A percentile compares a stretch with the other conserved stretches of the same genome.
Conservation (phyloP, 2,888 invertebrate species). For the Diploptera punctata region DNA sequence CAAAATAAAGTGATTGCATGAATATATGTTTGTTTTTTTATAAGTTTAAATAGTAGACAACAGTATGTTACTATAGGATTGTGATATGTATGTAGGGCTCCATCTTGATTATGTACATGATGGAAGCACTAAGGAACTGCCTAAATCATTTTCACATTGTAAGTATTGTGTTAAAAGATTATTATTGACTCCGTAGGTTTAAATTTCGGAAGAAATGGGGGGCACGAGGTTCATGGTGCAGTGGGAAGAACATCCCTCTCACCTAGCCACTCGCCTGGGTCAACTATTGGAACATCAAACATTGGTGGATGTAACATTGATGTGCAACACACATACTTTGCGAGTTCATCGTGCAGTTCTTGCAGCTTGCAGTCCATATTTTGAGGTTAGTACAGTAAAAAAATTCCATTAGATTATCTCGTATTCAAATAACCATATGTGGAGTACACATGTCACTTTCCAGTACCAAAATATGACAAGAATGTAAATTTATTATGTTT, state of each 20-base stretch:
- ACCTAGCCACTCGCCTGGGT: slow-evolving; percentile 71
- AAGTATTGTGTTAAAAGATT: too few species aligned
- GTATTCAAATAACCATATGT: too few species aligned
- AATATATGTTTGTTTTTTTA: too few species aligned
- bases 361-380: slow-evolving; percentile 75
- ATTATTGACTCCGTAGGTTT: too few species aligned
- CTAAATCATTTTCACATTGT: not conserved
- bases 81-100: not conserved
- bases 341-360: slow-evolving; percentile 77
- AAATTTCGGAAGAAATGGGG: slow-evolving; percentile 36
- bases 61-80: too few species aligned
- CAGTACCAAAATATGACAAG: too few species aligned
- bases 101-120: not conserved
- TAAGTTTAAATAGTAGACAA: too few species aligned
- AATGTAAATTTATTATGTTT: too few species aligned
- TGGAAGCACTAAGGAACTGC: not conserved
- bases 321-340: slow-evolving; percentile 76
- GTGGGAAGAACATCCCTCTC: slow-evolving; percentile 73
- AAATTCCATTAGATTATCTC: too few species aligned
- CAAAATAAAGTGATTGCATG: too few species aligned
- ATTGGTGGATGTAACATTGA: slow-evolving; percentile 75
- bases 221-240: slow-evolving; percentile 66
- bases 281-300: slow-evolving; percentile 75
- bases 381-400: slow-evolving; percentile 68
- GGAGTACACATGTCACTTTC: too few species aligned